Percentiles rank a stretch among this genome's conserved stretches.
Evolutionary conservation across 1,140 invertebrate species (phyloP).

Genomic region (Drosophila gunungcola): DNA sequence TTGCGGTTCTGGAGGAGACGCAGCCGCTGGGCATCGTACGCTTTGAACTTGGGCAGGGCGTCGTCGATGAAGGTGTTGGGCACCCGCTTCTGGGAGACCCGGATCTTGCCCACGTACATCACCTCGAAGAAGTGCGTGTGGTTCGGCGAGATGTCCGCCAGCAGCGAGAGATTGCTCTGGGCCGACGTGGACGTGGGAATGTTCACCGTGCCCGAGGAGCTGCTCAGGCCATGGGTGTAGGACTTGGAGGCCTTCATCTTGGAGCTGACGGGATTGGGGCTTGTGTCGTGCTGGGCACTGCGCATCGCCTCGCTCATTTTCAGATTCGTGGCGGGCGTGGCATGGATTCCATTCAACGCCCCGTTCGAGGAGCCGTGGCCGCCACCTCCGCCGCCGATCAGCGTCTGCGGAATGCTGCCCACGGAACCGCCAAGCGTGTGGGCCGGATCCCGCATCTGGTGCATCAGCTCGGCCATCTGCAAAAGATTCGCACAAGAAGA

Average conservation of each 20-base stretch:
- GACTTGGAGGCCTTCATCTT: constrained; percentile 84
- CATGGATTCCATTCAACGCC: constrained; percentile 65
- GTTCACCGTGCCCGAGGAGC: constrained; percentile 81
- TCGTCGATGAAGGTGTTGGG: constrained; percentile 96
- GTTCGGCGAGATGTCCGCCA: constrained; percentile 92
- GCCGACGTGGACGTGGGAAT: constrained; percentile 80
- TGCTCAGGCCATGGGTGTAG: constrained; percentile 82
- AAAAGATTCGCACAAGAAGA: constrained; percentile 8
- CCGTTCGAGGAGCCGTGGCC: constrained; percentile 51
- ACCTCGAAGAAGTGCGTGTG: constrained; percentile 95
- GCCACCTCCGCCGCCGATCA: constrained; percentile 60
- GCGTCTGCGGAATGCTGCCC: constrained; percentile 81
- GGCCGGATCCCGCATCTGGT: constrained; percentile 84
- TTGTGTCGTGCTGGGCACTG: constrained; percentile 79
- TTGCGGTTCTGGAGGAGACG: constrained; percentile 85
- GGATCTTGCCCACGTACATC: constrained; percentile 94
- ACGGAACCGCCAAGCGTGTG: constrained; percentile 83
- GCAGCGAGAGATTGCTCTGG: constrained; percentile 86
- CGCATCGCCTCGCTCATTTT: constrained; percentile 80
- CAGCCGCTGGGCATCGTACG: constrained; percentile 90
- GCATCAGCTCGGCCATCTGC: constrained; percentile 84
- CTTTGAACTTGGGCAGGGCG: constrained; percentile 92
- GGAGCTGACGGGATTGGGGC: constrained; percentile 77
- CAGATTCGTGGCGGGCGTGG: constrained; percentile 80
- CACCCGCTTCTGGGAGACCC: constrained; percentile 93